Conservation (phyloP, 2,113 vertebrate species). For the Tachycineta bicolor region DNA sequence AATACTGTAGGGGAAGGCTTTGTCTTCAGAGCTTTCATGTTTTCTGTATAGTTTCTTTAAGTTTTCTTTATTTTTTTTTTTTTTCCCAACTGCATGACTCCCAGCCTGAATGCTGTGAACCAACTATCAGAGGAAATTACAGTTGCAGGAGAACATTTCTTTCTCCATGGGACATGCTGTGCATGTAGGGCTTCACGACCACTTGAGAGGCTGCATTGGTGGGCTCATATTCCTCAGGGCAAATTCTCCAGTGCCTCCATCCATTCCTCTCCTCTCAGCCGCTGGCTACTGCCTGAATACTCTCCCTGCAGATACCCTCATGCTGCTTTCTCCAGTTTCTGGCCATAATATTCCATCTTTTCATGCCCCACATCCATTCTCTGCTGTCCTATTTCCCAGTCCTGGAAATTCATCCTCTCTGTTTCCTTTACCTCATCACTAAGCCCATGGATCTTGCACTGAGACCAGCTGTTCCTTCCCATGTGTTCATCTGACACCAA, state of each 20-base stretch:
- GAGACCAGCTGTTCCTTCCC: background rate
- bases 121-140: background rate
- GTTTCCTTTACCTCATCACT: background rate
- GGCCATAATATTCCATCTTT: background rate
- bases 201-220: background rate
- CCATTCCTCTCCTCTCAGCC: background rate
- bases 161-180: background rate
- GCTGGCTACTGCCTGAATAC: background rate
- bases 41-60: background rate
- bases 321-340: background rate
- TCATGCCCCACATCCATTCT: background rate
- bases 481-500: background rate
- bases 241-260: background rate
- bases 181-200: rapidly evolving
- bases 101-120: background rate
- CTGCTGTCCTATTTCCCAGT: background rate
- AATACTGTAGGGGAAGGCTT: background rate
- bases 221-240: rapidly evolving
- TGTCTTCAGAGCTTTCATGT: background rate
- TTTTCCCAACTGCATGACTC: background rate
- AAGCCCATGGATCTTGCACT: background rate
- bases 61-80: background rate
- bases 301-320: background rate
- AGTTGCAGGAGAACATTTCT: background rate
- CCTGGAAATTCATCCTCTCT: background rate